These are phyloP conservation scores for Agapetus fuscipes DNA, from an alignment of 2,888 invertebrate species.

Conservation along the genomic window DNA sequence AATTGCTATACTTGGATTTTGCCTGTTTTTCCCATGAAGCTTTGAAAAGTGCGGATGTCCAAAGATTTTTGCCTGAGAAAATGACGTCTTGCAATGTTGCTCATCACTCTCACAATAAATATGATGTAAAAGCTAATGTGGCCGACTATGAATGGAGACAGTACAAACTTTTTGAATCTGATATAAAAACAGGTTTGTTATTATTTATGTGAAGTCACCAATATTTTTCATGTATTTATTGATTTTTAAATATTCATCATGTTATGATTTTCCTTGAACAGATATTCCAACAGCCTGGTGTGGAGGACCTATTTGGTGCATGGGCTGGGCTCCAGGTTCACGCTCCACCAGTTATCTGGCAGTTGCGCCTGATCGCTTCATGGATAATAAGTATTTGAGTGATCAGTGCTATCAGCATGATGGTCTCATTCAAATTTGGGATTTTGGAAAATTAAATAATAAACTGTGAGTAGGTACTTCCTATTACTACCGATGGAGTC, in stretches of 20 bases:
- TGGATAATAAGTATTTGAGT: constrained; percentile 41
- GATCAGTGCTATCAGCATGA: constrained; percentile 33
- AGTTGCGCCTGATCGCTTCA: constrained; percentile 41
- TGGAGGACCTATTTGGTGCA: constrained; percentile 49
- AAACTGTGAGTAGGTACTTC: constrained; percentile 29
- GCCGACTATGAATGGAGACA: constrained; percentile 29
- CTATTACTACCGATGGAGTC: too few relatives aligned
- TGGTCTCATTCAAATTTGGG: constrained; percentile 64
- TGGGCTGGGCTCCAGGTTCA: constrained; percentile 43
- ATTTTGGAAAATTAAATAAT: constrained; percentile 42
- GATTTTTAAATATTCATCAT: neutral
- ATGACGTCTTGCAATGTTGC: constrained; percentile 46
- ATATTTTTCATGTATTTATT: constrained; percentile 2
- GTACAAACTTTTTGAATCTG: constrained; percentile 37
- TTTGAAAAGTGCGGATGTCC: constrained; percentile 31
- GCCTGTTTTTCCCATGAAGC: constrained; percentile 28
- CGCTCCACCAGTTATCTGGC: constrained; percentile 44
- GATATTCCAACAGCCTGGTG: constrained; percentile 35
- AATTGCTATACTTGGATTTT: constrained; percentile 35
- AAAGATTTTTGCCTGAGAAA: constrained; percentile 43
- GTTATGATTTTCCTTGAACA: constrained; percentile 13
- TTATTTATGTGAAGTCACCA: constrained; percentile 9
- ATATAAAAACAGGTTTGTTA: constrained; percentile 25
- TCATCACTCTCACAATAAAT: neutral
- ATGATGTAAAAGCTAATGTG: neutral